Percentiles rank a stretch among this genome's conserved stretches.
These are phyloP conservation scores for Trichogramma dendrolimi DNA, from an alignment of 2,888 invertebrate species.

Conservation along the genomic window DNA sequence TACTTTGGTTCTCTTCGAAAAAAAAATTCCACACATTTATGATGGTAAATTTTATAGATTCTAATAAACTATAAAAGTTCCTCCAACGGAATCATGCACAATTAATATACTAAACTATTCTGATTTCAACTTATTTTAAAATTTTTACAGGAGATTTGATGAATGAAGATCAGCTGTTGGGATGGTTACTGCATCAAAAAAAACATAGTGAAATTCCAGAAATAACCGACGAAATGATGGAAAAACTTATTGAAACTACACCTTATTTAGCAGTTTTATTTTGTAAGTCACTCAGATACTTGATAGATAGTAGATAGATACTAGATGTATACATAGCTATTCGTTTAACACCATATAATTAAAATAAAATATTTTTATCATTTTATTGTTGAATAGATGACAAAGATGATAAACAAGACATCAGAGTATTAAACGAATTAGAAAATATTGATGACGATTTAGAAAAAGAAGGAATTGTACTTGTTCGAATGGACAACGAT, in stretches of 20 bases:
- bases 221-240: constrained; percentile 91
- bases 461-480: constrained; percentile 84
- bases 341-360: background rate
- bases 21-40: constrained; percentile 60
- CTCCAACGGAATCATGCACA: background rate
- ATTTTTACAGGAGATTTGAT: constrained; percentile 69
- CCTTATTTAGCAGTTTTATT: constrained; percentile 84
- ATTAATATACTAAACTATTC: background rate
- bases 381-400: constrained; percentile 61
- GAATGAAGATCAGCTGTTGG: constrained; percentile 84
- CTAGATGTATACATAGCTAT: too few species aligned
- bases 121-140: background rate
- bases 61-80: background rate
- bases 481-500: constrained; percentile 84
- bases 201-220: constrained; percentile 87
- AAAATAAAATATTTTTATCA: background rate
- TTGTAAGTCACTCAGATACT: constrained; percentile 62
- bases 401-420: constrained; percentile 85
- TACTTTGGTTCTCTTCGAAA: constrained; percentile 72
- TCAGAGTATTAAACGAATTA: constrained; percentile 79
- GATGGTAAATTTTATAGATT: constrained; percentile 51
- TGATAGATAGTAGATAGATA: too few species aligned
- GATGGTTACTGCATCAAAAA: constrained; percentile 88
- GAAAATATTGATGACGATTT: constrained; percentile 91
- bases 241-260: constrained; percentile 76